Base-by-base conservation (phyloP, 2,888 invertebrate genomes). In the Temnothorax unifasciatus region DNA sequence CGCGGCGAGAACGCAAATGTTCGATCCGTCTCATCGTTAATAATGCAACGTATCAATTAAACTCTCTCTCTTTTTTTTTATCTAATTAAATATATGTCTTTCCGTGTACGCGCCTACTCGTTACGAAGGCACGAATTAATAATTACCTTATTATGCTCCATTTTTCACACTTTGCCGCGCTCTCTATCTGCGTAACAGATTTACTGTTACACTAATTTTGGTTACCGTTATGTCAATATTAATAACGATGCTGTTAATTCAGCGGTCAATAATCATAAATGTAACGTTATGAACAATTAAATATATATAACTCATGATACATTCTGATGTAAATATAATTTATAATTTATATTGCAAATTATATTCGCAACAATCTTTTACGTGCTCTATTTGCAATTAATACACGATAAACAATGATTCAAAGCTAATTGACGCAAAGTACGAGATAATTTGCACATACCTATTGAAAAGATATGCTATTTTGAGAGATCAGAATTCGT, bases 1-100 rank as follows among this genome's bases (percentile, higher is more conserved):
- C 50, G 84, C 25, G 76, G 68, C 50, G 84, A 41, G 76, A 83
- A 68, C 85, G 66, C 69, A 50, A 83, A 87, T 82, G 73, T 85
- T 87, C 73, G 54, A 69, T 63, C 38, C 68, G 76, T 84, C 83
- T 34, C 75, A 47, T 41, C 59, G 21, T 63, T 64, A 18, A n/a
- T 25, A 25, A 34, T 21, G 2, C 38, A 15, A 50, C n/a, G 29
- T 41, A n/a, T 68, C 54, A 81, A 68, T 82, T 15, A 41, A 29
- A 50, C 41, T 18, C 18, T 21, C 41, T 50, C 38, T 29, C 29
- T 29, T 29, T 3, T 13, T 52, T 63, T 25, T 47, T 75, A 41
- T 15, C 2, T 25, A 69, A 63, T 54, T 54, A 59, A 59, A 38
- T 64, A 50, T 64, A 50, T 6, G 5, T 11, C 21, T 21, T 11